phyloP scores from a whole-genome alignment of 2,113 vertebrate species.

The Xenopus borealis region DNA sequence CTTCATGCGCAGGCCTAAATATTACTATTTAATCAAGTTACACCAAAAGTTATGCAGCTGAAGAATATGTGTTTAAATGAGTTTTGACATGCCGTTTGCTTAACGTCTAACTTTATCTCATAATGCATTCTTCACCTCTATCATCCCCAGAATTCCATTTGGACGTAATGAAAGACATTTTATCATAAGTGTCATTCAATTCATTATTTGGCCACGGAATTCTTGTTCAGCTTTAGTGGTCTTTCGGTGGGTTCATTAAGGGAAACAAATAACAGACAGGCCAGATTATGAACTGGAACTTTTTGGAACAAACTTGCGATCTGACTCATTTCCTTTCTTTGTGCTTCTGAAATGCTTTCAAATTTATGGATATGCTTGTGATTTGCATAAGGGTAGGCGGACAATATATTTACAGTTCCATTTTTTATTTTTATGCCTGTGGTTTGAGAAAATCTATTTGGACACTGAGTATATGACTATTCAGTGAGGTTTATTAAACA shows the following conservation, averaged over 20 bases:
- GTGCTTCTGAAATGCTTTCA: too few species aligned
- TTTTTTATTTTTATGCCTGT: too few species aligned
- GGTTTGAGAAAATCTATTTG: too few species aligned
- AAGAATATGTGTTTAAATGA: constrained; percentile 85
- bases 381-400: too few species aligned
- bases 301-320: too few species aligned
- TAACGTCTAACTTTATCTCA: constrained; percentile 83
- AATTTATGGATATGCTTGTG: too few species aligned
- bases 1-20: too few species aligned
- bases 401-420: too few species aligned
- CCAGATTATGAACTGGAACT: too few species aligned
- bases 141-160: constrained; percentile 78
- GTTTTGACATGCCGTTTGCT: constrained; percentile 89
- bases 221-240: constrained; percentile 62
- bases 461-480: too few species aligned
- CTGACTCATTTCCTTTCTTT: too few species aligned
- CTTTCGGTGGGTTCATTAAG: constrained; percentile 39
- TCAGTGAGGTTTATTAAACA: too few species aligned
- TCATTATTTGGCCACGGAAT: constrained; percentile 60
- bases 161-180: constrained; percentile 75
- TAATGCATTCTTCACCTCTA: constrained; percentile 85
- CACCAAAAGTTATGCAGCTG: constrained; percentile 76
- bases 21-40: constrained; percentile 70
- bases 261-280: neutral
- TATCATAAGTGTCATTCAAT: constrained; percentile 65